Evolutionary conservation across 1,140 invertebrate species (phyloP).

Genomic region (Temnothorax curvispinosus): DNA sequence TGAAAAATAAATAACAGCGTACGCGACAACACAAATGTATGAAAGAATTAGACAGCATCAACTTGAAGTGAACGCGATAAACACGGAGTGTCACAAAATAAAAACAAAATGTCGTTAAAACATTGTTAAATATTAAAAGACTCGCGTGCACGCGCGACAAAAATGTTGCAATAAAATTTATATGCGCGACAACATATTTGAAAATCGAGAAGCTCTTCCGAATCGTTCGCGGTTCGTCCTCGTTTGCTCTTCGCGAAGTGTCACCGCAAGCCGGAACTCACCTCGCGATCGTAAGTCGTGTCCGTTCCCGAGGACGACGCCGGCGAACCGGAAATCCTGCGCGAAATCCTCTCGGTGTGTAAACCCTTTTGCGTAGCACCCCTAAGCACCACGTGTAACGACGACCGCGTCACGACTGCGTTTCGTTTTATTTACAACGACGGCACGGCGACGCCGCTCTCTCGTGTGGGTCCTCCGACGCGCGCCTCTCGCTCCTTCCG

Average conservation of each 20-base stretch:
- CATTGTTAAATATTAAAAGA: background rate
- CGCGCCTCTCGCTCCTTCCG: slow-evolving; percentile 65
- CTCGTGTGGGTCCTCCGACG: slow-evolving; percentile 51
- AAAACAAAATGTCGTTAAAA: background rate
- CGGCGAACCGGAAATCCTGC: background rate
- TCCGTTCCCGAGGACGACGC: background rate
- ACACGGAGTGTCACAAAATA: background rate
- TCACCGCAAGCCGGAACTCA: slow-evolving; percentile 12
- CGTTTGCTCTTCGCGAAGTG: background rate
- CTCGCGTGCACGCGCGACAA: background rate
- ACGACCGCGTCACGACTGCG: background rate
- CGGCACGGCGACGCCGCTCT: slow-evolving; percentile 48
- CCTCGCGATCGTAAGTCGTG: slow-evolving; percentile 21
- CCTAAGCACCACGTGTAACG: background rate
- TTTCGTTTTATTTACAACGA: slow-evolving; percentile 22
- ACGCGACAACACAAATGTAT: background rate
- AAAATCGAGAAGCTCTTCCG: background rate
- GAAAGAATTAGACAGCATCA: background rate
- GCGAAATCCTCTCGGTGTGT: background rate
- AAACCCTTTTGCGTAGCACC: background rate
- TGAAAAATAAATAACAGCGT: background rate
- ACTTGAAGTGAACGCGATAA: background rate
- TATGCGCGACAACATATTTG: background rate
- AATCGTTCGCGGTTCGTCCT: too few relatives aligned
- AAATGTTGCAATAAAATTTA: background rate